Evolutionary conservation across 1,140 invertebrate species (phyloP), one percentile per base, ranked within the genome.

Genomic region (Scaptodrosophila lebanonensis): DNA sequence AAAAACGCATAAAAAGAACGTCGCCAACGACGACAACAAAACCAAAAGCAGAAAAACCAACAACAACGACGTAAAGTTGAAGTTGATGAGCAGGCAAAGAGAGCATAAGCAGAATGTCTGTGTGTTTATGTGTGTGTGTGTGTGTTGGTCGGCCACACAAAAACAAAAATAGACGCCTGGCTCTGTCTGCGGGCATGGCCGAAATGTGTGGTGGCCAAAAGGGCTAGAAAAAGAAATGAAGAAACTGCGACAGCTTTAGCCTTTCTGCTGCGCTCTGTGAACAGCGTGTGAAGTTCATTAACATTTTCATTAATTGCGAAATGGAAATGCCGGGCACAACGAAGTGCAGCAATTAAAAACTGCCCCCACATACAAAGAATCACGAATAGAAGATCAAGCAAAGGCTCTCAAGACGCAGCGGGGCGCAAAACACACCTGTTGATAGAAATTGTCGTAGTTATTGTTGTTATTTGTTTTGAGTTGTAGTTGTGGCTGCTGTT

Each of bases 271-370:
- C 43, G 59, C 47, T 66, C 47, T 44, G 35, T 77, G 71, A 64
- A 67, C 76, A 77, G 76, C 76, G 76, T 83, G 76, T 84, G 76
- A 83, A 83, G 77, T 83, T 83, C 77, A 83, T 83, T 83, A 83
- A 83, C 77, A 83, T 83, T 83, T 85, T 85, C 68, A 73, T 77
- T 83, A 73, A 77, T 83, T 82, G 76, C 58, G 69, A 83, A 85
- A 83, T 66, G 70, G 69, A 83, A 85, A 83, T 66, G 70, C 64
- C 65, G 40, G 44, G 35, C 15, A 27, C 40, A 48, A 65, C 60
- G 52, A 51, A 60, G 48, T 61, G 56, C 69, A 70, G 62, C 66
- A 83, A 82, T 75, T 71, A 67, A 68, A 83, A 57, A 57, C 36
- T 40, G 27, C 40, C 22, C 42, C 53, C 52, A 69, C 48, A 25